A percentile compares a stretch with the other conserved stretches of the same genome.
Evolutionary conservation across 2,888 invertebrate genomes (phyloP).

Genomic region (Parelbella ahira): DNA sequence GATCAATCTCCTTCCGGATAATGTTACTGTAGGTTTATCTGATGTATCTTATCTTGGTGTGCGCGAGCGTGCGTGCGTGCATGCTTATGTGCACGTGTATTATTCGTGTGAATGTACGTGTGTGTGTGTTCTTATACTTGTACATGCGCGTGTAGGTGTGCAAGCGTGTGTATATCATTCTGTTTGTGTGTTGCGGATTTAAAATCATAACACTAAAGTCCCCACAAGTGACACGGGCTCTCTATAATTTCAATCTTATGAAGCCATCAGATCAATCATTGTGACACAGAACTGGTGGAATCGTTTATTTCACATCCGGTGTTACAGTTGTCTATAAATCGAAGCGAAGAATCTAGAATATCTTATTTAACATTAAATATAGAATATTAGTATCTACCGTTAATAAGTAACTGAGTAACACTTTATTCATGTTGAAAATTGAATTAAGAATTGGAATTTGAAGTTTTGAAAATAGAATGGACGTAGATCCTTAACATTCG

Average conservation of each 20-base stretch:
- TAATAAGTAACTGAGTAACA: background rate
- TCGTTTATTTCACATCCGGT: slow-evolving; percentile 6
- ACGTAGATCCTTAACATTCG: too few species aligned
- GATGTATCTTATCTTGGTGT: slow-evolving; percentile 3
- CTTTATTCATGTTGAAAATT: background rate
- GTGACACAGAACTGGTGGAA: slow-evolving; percentile 11
- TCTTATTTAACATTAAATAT: background rate
- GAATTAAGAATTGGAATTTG: too few species aligned
- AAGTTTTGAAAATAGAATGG: too few species aligned
- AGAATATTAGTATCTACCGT: slow-evolving; percentile 1
- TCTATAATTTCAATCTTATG: slow-evolving; percentile 7
- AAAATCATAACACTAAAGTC: slow-evolving; percentile 11
- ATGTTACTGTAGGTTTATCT: slow-evolving; percentile 4
- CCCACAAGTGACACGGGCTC: slow-evolving; percentile 1
- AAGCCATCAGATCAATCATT: slow-evolving; percentile 15
- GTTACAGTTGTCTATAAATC: slow-evolving; percentile 5
- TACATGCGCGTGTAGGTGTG: too few species aligned
- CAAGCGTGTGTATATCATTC: too few species aligned
- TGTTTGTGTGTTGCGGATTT: background rate
- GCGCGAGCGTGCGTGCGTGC: too few species aligned
- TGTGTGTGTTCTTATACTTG: too few species aligned
- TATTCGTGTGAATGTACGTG: too few species aligned
- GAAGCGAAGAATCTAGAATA: slow-evolving; percentile 4
- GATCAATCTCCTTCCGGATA: too few species aligned
- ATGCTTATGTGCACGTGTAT: too few species aligned